Conservation (phyloP, 2,888 invertebrate genomes). For the Agriotes lineatus region DNA sequence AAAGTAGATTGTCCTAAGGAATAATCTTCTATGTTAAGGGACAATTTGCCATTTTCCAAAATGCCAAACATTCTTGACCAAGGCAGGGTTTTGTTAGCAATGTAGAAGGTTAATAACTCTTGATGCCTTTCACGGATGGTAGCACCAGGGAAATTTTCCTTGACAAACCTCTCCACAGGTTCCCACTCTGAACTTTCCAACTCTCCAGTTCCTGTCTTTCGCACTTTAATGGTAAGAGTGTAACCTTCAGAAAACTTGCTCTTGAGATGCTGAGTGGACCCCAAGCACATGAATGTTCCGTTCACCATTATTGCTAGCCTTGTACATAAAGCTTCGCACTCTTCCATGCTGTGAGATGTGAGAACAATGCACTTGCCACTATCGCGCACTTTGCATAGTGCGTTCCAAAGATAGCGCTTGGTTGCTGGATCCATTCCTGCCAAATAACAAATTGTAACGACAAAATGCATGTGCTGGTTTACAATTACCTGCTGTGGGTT, state of each 20-base stretch:
- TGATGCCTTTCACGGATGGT: conserved; percentile 76
- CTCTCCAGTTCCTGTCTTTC: conserved; percentile 49
- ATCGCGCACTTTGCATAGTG: conserved; percentile 76
- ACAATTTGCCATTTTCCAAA: conserved; percentile 71
- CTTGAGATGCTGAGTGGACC: conserved; percentile 85
- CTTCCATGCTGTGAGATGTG: conserved; percentile 91
- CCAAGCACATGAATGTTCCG: conserved; percentile 83
- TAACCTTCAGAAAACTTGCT: conserved; percentile 79
- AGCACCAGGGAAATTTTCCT: conserved; percentile 57
- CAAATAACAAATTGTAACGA: neutral
- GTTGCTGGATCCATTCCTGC: conserved; percentile 85
- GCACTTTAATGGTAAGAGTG: conserved; percentile 64
- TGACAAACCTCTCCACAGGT: conserved; percentile 51
- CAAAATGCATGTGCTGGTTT: neutral
- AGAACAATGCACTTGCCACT: conserved; percentile 82
- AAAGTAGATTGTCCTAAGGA: conserved; percentile 85
- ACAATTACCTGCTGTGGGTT: conserved; percentile 71
- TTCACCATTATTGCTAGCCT: conserved; percentile 89
- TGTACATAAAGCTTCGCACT: conserved; percentile 87
- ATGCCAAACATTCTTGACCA: conserved; percentile 84
- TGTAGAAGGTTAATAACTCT: conserved; percentile 79
- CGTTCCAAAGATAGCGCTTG: conserved; percentile 84
- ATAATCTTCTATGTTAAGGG: conserved; percentile 79
- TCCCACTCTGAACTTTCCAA: conserved; percentile 31
- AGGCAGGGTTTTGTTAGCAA: conserved; percentile 70